Conservation (phyloP, 2,113 vertebrate species). For the Macrotis lagotis region DNA sequence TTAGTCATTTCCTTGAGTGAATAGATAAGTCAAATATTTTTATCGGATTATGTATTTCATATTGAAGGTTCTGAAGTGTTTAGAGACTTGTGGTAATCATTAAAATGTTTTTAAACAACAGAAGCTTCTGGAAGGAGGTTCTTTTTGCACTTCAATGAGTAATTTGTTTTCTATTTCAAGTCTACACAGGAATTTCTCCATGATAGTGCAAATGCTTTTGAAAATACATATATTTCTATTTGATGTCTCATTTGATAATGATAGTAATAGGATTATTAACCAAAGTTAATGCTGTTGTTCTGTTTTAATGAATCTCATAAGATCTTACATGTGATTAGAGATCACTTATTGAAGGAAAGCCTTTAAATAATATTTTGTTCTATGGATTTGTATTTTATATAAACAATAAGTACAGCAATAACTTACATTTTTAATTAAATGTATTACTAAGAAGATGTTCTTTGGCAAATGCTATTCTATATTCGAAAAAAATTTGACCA, state of each 20-base stretch:
- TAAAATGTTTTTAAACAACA: neutral
- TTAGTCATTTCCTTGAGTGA: neutral
- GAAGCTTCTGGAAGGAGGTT: neutral
- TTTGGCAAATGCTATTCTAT: neutral
- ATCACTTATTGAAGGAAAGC: neutral
- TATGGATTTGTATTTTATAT: neutral
- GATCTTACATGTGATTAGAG: neutral
- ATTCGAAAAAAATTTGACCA: neutral
- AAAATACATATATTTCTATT: neutral
- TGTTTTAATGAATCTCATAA: neutral
- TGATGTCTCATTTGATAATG: neutral
- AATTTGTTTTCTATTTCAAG: neutral
- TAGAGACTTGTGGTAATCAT: neutral
- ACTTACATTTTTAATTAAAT: neutral
- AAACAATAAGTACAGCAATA: neutral
- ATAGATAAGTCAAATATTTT: neutral
- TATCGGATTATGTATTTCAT: neutral
- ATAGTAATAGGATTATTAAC: neutral
- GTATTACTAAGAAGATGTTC: neutral
- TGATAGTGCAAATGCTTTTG: neutral
- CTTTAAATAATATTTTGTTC: neutral
- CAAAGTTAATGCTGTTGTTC: neutral
- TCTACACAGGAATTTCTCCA: neutral
- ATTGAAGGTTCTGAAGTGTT: neutral
- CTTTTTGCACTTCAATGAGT: neutral